A percentile compares a stretch with the other conserved stretches of the same genome.
phyloP scores from a whole-genome alignment of 2,113 vertebrate species.

The Charina bottae region DNA sequence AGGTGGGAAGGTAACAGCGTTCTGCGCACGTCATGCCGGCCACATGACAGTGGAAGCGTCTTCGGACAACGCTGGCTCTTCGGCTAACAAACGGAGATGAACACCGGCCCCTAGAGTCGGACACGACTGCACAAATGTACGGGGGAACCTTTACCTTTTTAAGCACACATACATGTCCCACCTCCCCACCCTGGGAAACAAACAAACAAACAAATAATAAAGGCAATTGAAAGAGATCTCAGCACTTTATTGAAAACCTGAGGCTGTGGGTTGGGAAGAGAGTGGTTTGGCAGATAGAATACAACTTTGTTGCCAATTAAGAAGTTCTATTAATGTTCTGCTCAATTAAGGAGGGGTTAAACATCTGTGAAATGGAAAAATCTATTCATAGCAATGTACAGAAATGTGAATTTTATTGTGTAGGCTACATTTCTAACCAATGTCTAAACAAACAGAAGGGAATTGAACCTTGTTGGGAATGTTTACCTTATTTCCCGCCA shows the following conservation, averaged over 20 bases:
- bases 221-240: background rate
- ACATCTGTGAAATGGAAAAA: constrained; percentile 1
- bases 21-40: no score
- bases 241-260: background rate
- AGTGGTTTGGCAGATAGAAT: background rate
- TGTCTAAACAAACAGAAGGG: background rate
- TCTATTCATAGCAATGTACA: background rate
- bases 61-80: no score
- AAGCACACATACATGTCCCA: background rate
- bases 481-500: background rate
- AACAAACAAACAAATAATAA: background rate
- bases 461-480: background rate
- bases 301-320: background rate
- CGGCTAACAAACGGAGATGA: no score
- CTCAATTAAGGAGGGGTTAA: constrained; percentile 19
- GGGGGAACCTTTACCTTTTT: no score
- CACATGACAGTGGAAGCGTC: no score
- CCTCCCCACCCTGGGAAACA: background rate
- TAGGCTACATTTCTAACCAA: background rate
- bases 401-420: background rate
- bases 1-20: no score
- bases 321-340: background rate
- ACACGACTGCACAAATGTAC: no score
- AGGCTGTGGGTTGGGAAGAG: background rate
- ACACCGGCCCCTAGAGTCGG: no score